Base-by-base conservation (phyloP, 2,888 invertebrate genomes). In the Cantharis nigra region DNA sequence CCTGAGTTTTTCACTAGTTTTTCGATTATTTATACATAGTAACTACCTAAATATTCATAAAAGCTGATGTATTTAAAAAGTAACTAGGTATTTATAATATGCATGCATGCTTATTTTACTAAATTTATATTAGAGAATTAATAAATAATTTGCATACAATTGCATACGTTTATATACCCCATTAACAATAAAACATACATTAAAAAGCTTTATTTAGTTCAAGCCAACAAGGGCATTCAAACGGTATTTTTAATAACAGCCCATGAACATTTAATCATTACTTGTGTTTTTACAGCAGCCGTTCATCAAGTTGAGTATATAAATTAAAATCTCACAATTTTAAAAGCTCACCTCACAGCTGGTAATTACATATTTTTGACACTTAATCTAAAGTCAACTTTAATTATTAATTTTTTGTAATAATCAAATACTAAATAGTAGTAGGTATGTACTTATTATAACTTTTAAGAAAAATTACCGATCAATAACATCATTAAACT, bases 181-280 rank as follows among this genome's bases (percentile, higher is more conserved):
- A 49, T 49, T 49, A 49, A 49, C 49, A 49, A 49, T 49, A n/a
- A 49, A 49, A 49, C 49, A 49, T n/a, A n/a, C 49, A 49, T 49
- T 49, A 49, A 49, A 49, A 73, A 30, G 49, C 26, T 26, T 18
- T 30, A 49, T 74, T 70, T 74, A 74, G 69, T 23, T 62, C 63
- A 13, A 26, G 20, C 74, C 70, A 74, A 70, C 74, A 74, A 70
- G 63, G 18, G 69, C 28, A 33, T 74, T 49, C 63, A 74, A 74
- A 74, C 33, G 74, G 63, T 74, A 74, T 70, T 74, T 74, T 74
- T 74, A 74, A 74, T 74, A 74, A 74, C 74, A 30, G 69, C 72
- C 30, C 74, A 74, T 74, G 74, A 74, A 74, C 74, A 70, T 70
- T 74, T 74, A 73, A 73, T 73, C 72, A 73, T 69, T 69, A 26